Base-by-base conservation (phyloP, 2,888 invertebrate genomes). In the Drosophila mimetica region DNA sequence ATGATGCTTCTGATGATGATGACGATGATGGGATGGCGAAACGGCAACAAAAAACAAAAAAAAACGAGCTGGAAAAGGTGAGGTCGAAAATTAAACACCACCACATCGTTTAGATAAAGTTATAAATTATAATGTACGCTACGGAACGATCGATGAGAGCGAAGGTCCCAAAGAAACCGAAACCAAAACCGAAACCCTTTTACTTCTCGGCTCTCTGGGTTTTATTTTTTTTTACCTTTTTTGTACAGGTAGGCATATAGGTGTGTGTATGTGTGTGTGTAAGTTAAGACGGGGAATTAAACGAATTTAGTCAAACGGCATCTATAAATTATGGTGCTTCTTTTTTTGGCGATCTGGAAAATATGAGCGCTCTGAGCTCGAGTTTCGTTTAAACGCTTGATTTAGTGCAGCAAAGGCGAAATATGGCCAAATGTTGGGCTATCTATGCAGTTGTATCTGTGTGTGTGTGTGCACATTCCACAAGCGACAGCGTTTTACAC, bases 31-130 rank as follows among this genome's bases (percentile, higher is more conserved):
- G 47, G 47, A 51, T 61, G 55, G 66, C 30, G 41, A 50, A 51
- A 39, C 53, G 58, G 28, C 46, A 46, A 46, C 46, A 71, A 72
- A 53, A 44, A 57, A 50, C 41, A 41, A 50, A 67, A 61, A 41
- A 50, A 67, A 61, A 14, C 37, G 69, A 86, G 77, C 88, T 80
- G 79, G 82, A 79, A 87, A 85, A 85, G 87, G 86, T 86, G 86
- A 88, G 76, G 86, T 78, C 78, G 83, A 89, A 89, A 90, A 89
- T 89, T 89, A 89, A 90, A 89, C 88, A 80, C 90, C 86, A 89
- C 76, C 89, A 89, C 90, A 90, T 90, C 90, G 88, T 90, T 90
- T 88, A 90, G 90, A 90, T 89, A 89, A 90, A 89, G 81, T 89
- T 87, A 88, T 90, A 88, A 89, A 89, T 89, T 90, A 89, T 89